These are phyloP conservation scores for Eulacestoma nigropectus DNA, from an alignment of 2,113 vertebrate species.

Conservation along the genomic window DNA sequence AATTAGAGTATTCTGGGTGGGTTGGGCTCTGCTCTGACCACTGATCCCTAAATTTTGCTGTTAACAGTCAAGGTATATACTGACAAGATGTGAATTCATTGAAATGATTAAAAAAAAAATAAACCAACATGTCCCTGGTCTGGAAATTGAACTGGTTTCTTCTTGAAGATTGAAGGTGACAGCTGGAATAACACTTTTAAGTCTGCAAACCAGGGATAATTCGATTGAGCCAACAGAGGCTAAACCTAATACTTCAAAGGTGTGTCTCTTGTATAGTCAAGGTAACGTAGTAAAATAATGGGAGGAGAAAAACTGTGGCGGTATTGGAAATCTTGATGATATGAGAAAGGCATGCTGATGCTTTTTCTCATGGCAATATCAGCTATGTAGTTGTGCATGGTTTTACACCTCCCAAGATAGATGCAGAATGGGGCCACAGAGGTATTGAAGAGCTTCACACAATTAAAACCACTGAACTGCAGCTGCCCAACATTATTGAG, in stretches of 20 bases:
- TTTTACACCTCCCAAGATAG: neutral
- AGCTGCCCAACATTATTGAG: rapidly evolving
- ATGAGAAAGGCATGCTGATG: neutral
- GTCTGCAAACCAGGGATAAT: neutral
- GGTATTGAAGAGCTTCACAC: neutral
- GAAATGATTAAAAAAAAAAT: neutral
- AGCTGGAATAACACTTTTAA: neutral
- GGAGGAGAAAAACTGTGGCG: neutral
- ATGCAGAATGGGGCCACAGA: neutral
- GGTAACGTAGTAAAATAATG: neutral
- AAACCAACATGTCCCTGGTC: neutral
- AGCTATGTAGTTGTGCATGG: rapidly evolving
- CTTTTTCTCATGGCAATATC: neutral
- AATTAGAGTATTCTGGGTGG: neutral
- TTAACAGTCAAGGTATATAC: neutral
- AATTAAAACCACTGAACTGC: neutral
- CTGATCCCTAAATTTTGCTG: neutral
- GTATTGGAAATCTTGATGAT: neutral
- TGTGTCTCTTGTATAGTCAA: neutral
- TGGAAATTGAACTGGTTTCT: neutral
- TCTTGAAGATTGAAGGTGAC: neutral
- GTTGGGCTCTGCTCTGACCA: neutral
- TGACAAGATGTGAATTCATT: neutral
- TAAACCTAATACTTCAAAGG: neutral
- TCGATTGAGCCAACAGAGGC: neutral